Base-by-base conservation (phyloP, 2,113 vertebrate species). In the Apodemus sylvaticus region DNA sequence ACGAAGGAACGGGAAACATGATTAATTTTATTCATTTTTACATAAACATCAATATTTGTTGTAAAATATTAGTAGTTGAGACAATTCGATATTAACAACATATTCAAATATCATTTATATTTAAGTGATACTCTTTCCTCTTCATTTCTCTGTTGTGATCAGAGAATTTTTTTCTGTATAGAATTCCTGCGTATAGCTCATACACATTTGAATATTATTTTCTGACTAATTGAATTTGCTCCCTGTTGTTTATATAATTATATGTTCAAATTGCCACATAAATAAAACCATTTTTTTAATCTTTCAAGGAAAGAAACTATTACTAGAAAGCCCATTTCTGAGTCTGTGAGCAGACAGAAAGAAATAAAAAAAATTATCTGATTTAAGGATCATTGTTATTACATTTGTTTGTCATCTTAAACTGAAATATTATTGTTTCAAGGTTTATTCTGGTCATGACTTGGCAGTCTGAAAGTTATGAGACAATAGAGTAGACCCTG, bases 391-490 rank as follows among this genome's bases (percentile, higher is more conserved):
- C 4, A 76, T n/a, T 86, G 20, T 53, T 88, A 42, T 53, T 60
- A 76, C 19, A 29, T 53, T 86, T 83, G 36, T 58, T 79, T 96
- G n/a, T 70, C 13, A 95, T 8, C 16, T 48, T 39, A 96, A 94
- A 19, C 3, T 81, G 26, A 3, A 7, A 5, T 53, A 29, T 68
- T 86, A 86, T 14, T 89, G 20, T 91, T 93, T 78, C 36, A 86
- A 77, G 31, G 90, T 94, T 91, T 74, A 55, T 4, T 93, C 7
- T 94, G 79, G 14, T 26, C 1, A 16, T 79, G 39, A 22, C 1
- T 14, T 83, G 88, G 71, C 48, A 20, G 70, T 79, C 79, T 76
- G 55, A 13, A 95, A 95, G 62, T 92, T 85, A 79, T 58, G 31
- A 81, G 14, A 70, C 36, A 79, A 51, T 58, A 74, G 3, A 66